A percentile compares a stretch with the other conserved stretches of the same genome.
phyloP scores from a whole-genome alignment of 2,797 vertebrate genomes.

The Erithacus rubecula region DNA sequence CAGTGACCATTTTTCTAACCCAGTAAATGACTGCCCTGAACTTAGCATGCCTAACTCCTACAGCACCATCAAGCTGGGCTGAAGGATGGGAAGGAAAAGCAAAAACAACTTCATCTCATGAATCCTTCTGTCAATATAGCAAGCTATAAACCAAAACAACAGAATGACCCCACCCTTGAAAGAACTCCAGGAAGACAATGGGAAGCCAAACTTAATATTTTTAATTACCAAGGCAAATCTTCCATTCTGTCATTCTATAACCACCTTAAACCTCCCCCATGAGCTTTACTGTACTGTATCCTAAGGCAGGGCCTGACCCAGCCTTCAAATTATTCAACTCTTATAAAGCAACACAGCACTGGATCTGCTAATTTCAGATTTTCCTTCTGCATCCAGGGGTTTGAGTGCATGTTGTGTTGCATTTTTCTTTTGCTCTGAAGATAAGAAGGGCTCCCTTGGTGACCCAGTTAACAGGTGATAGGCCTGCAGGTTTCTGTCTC shows the following conservation, averaged over 20 bases:
- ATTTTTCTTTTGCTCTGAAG: neutral
- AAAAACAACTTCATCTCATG: neutral
- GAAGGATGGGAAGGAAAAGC: neutral
- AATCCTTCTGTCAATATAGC: conserved; percentile 4
- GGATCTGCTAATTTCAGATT: neutral
- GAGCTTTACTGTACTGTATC: neutral
- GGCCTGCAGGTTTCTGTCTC: neutral
- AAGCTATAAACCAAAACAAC: conserved; percentile 5
- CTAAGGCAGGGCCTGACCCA: neutral
- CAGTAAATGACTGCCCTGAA: neutral
- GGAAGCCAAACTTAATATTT: conserved; percentile 45
- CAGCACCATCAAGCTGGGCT: neutral
- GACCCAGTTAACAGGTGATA: neutral
- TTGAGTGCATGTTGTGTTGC: neutral
- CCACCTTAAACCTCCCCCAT: neutral
- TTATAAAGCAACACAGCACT: neutral
- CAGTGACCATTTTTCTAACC: neutral
- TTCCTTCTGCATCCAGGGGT: neutral
- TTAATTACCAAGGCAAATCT: conserved; percentile 15
- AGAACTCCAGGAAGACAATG: conserved; percentile 9
- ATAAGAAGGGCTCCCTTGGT: neutral
- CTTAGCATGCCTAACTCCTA: neutral
- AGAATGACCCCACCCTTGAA: conserved; percentile 14
- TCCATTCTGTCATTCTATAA: neutral
- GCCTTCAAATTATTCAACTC: neutral